Evolutionary conservation across 2,113 vertebrate genomes (phyloP).

Genomic region (Alces alces): DNA sequence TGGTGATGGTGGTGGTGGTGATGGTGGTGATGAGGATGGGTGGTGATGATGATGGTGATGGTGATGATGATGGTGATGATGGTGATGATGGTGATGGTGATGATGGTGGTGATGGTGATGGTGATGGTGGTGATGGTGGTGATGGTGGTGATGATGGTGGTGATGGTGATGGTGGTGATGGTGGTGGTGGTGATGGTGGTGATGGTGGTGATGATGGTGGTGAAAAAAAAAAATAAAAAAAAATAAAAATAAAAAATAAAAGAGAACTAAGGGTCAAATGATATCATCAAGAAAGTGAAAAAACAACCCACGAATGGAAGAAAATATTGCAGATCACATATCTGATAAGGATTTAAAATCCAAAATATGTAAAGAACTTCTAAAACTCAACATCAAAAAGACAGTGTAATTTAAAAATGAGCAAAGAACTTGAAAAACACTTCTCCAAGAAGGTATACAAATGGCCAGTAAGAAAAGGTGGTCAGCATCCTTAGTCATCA

Average conservation of each 20-base stretch:
- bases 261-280: neutral
- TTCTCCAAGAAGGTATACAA: neutral
- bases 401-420: neutral
- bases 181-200: rapidly evolving
- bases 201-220: rapidly evolving
- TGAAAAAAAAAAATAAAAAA: too few relatives aligned
- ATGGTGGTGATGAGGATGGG: rapidly evolving
- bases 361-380: slow-evolving; percentile 11
- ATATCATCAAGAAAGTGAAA: slow-evolving; percentile 21
- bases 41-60: rapidly evolving
- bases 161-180: too few relatives aligned
- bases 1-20: rapidly evolving
- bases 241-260: too few relatives aligned
- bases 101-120: rapidly evolving
- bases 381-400: neutral
- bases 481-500: neutral
- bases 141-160: rapidly evolving
- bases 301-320: neutral
- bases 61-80: rapidly evolving
- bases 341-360: neutral
- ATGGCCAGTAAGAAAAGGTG: neutral
- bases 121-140: rapidly evolving
- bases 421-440: neutral
- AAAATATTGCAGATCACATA: neutral
- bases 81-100: rapidly evolving